These are phyloP conservation scores for Dicyrtomina minuta DNA, from an alignment of 2,888 invertebrate genomes.

Conservation along the genomic window DNA sequence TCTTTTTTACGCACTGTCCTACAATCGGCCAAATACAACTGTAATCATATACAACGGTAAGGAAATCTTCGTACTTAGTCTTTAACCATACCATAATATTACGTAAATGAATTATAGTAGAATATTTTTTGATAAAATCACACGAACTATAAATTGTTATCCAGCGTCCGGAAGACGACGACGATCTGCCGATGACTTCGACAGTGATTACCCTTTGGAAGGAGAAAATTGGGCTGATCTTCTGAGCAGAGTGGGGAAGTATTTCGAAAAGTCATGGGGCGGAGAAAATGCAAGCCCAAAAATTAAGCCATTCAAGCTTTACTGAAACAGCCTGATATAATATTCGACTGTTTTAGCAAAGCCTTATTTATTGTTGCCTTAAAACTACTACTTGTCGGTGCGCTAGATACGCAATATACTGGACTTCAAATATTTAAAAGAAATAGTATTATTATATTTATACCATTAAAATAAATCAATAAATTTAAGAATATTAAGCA, in stretches of 20 bases:
- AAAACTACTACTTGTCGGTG: too few species aligned
- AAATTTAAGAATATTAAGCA: too few species aligned
- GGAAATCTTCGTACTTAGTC: not conserved
- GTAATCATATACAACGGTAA: slow-evolving; percentile 22
- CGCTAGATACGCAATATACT: too few species aligned
- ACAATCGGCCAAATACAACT: not conserved
- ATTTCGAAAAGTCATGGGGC: slow-evolving; percentile 11
- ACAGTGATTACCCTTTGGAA: slow-evolving; percentile 28
- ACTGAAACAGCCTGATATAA: not conserved
- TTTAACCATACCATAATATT: too few species aligned
- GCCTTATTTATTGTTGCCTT: too few species aligned
- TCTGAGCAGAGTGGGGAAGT: slow-evolving; percentile 20
- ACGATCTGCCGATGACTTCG: slow-evolving; percentile 21
- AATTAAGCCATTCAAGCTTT: slow-evolving; percentile 23
- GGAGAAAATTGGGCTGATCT: slow-evolving; percentile 27
- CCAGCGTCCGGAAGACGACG: slow-evolving; percentile 27
- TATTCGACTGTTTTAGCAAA: too few species aligned
- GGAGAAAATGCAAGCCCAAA: slow-evolving; percentile 9
- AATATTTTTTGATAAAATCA: too few species aligned
- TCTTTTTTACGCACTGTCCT: not conserved
- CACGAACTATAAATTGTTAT: too few species aligned
- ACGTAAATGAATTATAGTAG: too few species aligned
- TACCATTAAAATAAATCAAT: too few species aligned
- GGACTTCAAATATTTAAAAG: too few species aligned
- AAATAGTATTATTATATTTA: too few species aligned